Base-by-base conservation (phyloP, 2,113 vertebrate genomes). In the Cyprinodon tularosa region DNA sequence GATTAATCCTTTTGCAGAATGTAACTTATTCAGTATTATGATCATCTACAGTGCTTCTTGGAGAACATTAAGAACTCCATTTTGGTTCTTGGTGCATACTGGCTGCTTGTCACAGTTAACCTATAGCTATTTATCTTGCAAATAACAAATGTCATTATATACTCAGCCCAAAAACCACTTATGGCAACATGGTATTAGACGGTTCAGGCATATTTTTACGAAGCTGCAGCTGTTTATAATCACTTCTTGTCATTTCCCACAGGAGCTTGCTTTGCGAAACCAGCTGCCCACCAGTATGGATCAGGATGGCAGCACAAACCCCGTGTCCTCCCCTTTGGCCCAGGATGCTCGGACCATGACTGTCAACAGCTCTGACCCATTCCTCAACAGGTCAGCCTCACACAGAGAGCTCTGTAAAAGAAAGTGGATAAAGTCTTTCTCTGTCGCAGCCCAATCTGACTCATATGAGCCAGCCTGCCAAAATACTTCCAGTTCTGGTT, bases 301-400 rank as follows among this genome's bases (percentile, higher is more conserved):
- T 86, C 97, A 97, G 90, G 98, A 99, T 12, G 95, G 96, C 50
- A 93, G 95, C 74, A 94, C 95, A 36, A 99, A 97, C 91, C 95
- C 96, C 0, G 97, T 98, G 67, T 97, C 97, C 65, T 98, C 98
- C 72, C 96, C 97, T 13, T 96, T 99, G 95, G 94, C 96, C 90
- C 97, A 98, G 90, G 98, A 99, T 67, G 94, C 96, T 86, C 95
- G 98, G 86, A 99, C 97, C 87, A 98, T 99, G 97, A 99, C 98
- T 22, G 97, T 96, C 93, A 99, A 97, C 94, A 99, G 98, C 91
- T 97, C 97, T 7, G 98, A 99, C 93, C 98, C 98, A 48, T 99
- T 99, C 94, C 96, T 99, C 82, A 99, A 99, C 96, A 99, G 98
- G 97, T 98, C 68, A 76, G 93, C 88, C 57, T 68, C 6, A 38